A percentile compares a stretch with the other conserved stretches of the same genome.
Evolutionary conservation across 92 coral and sea anemone genomes (phyloP).

Genomic region (Palythoa caribaeorum): DNA sequence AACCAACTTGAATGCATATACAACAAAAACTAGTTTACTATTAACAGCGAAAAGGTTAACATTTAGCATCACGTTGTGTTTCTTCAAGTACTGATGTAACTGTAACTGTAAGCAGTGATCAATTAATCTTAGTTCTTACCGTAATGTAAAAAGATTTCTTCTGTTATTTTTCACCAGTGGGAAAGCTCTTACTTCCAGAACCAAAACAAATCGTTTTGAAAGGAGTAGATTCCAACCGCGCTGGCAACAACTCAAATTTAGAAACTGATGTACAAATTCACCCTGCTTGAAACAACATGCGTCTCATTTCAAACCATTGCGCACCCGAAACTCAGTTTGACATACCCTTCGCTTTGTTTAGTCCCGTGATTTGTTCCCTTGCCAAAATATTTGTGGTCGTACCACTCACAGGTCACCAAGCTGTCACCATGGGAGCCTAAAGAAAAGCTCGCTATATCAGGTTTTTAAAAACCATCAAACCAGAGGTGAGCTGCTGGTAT

Average conservation of each 20-base stretch:
- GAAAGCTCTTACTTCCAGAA: neutral
- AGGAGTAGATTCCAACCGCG: neutral
- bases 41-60: neutral
- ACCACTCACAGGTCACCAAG: constrained; percentile 19
- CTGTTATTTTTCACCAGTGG: neutral
- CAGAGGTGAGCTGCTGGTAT: too few species aligned
- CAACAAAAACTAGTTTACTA: neutral
- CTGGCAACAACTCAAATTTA: constrained; percentile 8
- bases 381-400: constrained; percentile 24
- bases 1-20: neutral
- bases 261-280: neutral
- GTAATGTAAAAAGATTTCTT: neutral
- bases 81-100: neutral
- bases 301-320: neutral
- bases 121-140: constrained; percentile 1
- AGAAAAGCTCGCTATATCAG: neutral
- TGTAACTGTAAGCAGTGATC: neutral
- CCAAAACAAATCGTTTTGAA: neutral
- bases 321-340: neutral
- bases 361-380: constrained; percentile 34
- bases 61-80: neutral
- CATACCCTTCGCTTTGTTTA: neutral
- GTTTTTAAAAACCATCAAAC: too few species aligned
- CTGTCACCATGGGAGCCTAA: constrained; percentile 16
- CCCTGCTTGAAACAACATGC: constrained; percentile 1